These are phyloP conservation scores for Erebia palarica DNA, from an alignment of 2,888 invertebrate genomes.

Conservation along the genomic window DNA sequence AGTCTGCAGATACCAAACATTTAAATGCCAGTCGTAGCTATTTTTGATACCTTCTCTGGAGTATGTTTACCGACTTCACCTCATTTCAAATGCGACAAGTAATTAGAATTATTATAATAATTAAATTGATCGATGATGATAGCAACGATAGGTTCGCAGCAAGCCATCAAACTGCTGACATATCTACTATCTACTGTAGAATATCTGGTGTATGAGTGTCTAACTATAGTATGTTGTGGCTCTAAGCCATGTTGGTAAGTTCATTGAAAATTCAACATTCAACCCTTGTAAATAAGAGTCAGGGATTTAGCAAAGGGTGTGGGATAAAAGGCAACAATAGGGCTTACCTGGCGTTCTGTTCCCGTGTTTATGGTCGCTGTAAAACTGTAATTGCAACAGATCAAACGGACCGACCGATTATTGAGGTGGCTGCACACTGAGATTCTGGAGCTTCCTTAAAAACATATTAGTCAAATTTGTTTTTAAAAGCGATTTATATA, in stretches of 20 bases:
- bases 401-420: slow-evolving; percentile 66
- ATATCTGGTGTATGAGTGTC: too few species aligned
- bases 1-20: too few species aligned
- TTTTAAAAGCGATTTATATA: not conserved
- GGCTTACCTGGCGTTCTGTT: slow-evolving; percentile 69
- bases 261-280: slow-evolving; percentile 20
- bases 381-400: slow-evolving; percentile 76
- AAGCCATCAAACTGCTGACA: not conserved
- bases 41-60: too few species aligned
- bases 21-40: too few species aligned
- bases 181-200: too few species aligned
- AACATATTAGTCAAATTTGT: not conserved
- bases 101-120: too few species aligned
- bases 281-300: slow-evolving; percentile 13
- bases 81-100: too few species aligned
- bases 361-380: slow-evolving; percentile 72
- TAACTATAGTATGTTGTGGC: not conserved
- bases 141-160: too few species aligned
- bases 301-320: slow-evolving; percentile 23
- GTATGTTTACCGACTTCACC: too few species aligned
- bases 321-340: slow-evolving; percentile 58
- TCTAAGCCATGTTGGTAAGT: not conserved
- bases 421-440: slow-evolving; percentile 36
- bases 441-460: not conserved
- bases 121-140: too few species aligned